Base-by-base conservation (phyloP, 2,113 vertebrate genomes). In the Aplodontia rufa region DNA sequence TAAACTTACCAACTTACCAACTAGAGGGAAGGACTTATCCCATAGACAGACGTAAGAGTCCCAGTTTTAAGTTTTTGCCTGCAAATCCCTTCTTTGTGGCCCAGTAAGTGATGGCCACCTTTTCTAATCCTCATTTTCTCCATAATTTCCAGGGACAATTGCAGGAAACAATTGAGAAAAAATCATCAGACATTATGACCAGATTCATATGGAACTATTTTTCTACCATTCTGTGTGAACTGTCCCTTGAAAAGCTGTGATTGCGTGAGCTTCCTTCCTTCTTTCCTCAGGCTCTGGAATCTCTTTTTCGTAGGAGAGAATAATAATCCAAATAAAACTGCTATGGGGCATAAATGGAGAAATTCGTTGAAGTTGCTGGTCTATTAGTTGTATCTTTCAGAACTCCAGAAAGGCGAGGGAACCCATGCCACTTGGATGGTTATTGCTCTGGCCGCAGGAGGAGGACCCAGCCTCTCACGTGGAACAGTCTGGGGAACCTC, bases 401-500 rank as follows among this genome's bases (percentile, higher is more conserved):
- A 32, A 58, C 19, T 24, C 37, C 20, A 75, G 74, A 47, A 75
- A 42, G 30, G 28, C 58, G 60, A 28, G 9, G 40, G 49, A 28
- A n/a, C 2, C 12, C 45, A 6, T 8, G 20, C 17, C 75, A 60
- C 49, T 47, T 35, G 87, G 40, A 37, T 45, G 40, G 16, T 4
- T 22, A 37, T 28, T 42, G 6, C 0, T 5, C 60, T 66, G 55
- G 13, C 0, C 3, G 7, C 22, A 7, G 3, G 8, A 47, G 55
- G 66, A n/a, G 72, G 30, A 42, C 82, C 62, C 32, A 12, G 58
- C 3, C 24, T 47, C 30, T 90, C 75, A 9, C 0, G 0, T 55
- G 69, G 40, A 42, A 19, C 45, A 45, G 28, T 6, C 71, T 76
- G 71, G 49, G 13, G 7, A 51, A 10, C 47, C 72, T 62, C 69